phyloP scores from a whole-genome alignment of 2,113 vertebrate species.

The Lanius ludovicianus region DNA sequence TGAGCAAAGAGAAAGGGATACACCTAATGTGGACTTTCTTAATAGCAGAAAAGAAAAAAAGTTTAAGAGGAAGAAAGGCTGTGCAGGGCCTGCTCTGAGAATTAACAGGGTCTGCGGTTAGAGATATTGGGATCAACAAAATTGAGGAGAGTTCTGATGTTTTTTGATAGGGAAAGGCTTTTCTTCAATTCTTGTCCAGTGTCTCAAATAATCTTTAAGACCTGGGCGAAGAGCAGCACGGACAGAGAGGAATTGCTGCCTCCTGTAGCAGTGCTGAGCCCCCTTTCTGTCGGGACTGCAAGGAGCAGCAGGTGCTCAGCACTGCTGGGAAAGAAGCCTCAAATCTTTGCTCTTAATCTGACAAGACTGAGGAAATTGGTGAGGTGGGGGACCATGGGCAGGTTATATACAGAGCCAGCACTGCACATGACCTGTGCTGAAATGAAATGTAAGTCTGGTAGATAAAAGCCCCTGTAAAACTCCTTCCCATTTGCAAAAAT shows the following conservation, averaged over 20 bases:
- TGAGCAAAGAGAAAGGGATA: background rate
- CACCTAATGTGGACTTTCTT: background rate
- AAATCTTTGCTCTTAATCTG: background rate
- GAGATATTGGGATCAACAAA: background rate
- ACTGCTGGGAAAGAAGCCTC: background rate
- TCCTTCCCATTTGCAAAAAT: background rate
- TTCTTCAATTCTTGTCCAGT: background rate
- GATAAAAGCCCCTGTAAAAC: background rate
- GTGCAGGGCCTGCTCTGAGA: background rate
- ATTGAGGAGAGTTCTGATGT: background rate
- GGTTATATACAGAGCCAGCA: background rate
- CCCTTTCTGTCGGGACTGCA: background rate
- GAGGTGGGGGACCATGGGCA: background rate
- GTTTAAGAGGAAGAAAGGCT: background rate
- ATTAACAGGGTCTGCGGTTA: background rate
- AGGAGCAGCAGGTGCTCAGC: background rate
- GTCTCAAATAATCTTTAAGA: background rate
- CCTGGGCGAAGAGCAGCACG: background rate
- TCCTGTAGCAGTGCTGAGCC: background rate
- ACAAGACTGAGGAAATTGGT: background rate
- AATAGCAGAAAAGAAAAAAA: background rate
- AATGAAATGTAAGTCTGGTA: slow-evolving; percentile 12
- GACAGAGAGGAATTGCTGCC: background rate
- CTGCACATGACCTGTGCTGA: background rate
- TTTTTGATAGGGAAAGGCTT: background rate